Evolutionary conservation across 2,113 vertebrate genomes (phyloP).

Genomic region (Megaleporinus macrocephalus): DNA sequence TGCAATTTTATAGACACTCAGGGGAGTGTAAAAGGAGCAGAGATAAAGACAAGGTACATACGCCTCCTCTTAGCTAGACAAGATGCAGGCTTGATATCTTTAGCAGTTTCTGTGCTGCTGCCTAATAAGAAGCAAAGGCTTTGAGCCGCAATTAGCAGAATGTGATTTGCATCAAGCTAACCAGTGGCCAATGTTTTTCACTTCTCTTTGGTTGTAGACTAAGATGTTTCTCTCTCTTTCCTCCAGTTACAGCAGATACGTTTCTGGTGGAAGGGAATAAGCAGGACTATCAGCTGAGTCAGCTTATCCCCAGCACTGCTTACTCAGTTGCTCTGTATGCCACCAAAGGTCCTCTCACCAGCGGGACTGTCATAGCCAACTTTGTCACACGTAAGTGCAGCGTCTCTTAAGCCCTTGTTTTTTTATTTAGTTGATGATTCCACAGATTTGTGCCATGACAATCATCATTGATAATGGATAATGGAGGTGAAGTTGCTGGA

Average conservation of each 20-base stretch:
- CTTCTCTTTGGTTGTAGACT: no score
- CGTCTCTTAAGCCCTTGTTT: not conserved
- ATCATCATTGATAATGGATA: no score
- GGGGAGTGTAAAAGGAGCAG: no score
- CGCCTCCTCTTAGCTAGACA: no score
- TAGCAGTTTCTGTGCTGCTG: no score
- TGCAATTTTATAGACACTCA: no score
- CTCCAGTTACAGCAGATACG: conserved; percentile 87
- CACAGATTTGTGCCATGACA: no score
- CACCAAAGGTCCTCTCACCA: conserved; percentile 88
- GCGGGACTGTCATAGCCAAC: conserved; percentile 86
- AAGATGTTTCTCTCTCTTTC: not conserved
- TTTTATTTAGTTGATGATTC: no score
- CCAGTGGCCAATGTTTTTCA: not conserved
- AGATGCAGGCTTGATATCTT: no score
- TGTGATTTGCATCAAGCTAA: not conserved
- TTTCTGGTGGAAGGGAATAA: conserved; percentile 88
- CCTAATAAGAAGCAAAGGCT: no score
- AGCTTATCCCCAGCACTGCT: conserved; percentile 86
- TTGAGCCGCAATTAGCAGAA: not conserved
- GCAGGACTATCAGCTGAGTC: conserved; percentile 87
- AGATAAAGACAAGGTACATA: no score
- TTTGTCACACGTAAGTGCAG: conserved; percentile 89
- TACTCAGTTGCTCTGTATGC: conserved; percentile 90
- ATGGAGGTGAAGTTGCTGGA: no score